These are phyloP conservation scores for Agapetus fuscipes DNA, from an alignment of 2,888 invertebrate genomes.

Conservation along the genomic window DNA sequence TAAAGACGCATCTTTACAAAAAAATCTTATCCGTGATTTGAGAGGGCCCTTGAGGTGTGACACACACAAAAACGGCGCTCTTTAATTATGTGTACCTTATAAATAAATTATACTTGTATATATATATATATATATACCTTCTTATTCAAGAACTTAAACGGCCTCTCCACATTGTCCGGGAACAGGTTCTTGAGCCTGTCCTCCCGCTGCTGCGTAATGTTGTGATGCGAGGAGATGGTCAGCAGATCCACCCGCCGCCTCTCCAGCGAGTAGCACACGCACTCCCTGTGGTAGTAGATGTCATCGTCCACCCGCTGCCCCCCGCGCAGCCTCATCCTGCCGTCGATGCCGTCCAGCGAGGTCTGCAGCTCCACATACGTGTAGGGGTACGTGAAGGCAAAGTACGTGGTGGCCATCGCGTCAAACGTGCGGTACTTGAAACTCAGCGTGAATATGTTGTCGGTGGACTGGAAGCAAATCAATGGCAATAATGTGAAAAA, in stretches of 20 bases:
- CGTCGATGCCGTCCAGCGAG: slow-evolving; percentile 58
- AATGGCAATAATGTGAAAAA: too few species aligned
- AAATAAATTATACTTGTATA: too few species aligned
- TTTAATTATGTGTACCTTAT: too few species aligned
- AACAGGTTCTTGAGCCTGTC: slow-evolving; percentile 62
- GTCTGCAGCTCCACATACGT: slow-evolving; percentile 75
- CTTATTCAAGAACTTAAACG: slow-evolving; percentile 66
- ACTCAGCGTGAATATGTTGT: slow-evolving; percentile 63
- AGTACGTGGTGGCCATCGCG: slow-evolving; percentile 62
- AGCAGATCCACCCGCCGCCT: slow-evolving; percentile 68
- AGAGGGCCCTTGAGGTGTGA: too few species aligned
- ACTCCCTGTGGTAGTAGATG: slow-evolving; percentile 78
- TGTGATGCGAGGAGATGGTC: slow-evolving; percentile 74
- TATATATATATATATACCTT: too few species aligned
- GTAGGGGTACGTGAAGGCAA: slow-evolving; percentile 88
- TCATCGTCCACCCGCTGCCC: slow-evolving; percentile 45
- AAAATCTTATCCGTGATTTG: too few species aligned
- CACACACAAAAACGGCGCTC: too few species aligned
- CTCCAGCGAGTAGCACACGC: slow-evolving; percentile 69
- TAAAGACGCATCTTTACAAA: too few species aligned
- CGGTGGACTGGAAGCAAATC: slow-evolving; percentile 59
- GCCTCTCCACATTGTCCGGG: slow-evolving; percentile 58
- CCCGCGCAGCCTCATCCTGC: slow-evolving; percentile 42
- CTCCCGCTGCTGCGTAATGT: slow-evolving; percentile 63
- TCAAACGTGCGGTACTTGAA: slow-evolving; percentile 64